phyloP scores from a whole-genome alignment of 2,113 vertebrate species.

The Tragelaphus buxtoni region DNA sequence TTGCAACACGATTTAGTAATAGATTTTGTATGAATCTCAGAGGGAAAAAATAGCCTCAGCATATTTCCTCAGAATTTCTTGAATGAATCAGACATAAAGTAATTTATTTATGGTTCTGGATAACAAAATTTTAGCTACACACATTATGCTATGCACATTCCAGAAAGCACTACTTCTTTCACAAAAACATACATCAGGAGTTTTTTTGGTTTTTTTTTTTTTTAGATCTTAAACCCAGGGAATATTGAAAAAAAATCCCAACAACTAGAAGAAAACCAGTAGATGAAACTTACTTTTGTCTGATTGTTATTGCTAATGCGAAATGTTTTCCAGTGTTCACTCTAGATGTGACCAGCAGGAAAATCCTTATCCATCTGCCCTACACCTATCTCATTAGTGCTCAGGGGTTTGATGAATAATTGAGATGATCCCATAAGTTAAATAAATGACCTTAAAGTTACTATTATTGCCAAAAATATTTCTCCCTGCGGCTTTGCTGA shows the following conservation, averaged over 20 bases:
- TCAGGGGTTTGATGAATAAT: not conserved
- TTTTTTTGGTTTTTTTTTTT: not conserved
- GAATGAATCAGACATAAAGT: not conserved
- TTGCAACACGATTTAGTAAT: conserved; percentile 53
- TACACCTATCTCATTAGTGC: not conserved
- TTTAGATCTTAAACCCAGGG: not conserved
- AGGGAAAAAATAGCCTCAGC: not conserved
- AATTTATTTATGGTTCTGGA: not conserved
- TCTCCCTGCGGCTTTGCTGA: not conserved
- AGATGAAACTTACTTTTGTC: conserved; percentile 8
- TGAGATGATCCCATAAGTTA: not conserved
- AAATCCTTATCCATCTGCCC: not conserved
- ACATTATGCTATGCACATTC: conserved; percentile 3
- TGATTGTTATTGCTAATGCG: not conserved
- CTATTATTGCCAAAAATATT: not conserved
- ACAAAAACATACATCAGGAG: not conserved
- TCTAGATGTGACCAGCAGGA: not conserved
- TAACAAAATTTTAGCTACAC: conserved; percentile 13
- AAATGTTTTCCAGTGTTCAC: not conserved
- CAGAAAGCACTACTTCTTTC: not conserved
- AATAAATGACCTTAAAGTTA: not conserved
- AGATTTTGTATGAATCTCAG: not conserved
- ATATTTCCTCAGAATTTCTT: not conserved
- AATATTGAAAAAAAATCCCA: not conserved
- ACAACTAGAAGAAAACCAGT: not conserved